Evolutionary conservation across 2,888 invertebrate species (phyloP), one percentile per base, ranked within the genome.

Genomic region (Germaria angustata): DNA sequence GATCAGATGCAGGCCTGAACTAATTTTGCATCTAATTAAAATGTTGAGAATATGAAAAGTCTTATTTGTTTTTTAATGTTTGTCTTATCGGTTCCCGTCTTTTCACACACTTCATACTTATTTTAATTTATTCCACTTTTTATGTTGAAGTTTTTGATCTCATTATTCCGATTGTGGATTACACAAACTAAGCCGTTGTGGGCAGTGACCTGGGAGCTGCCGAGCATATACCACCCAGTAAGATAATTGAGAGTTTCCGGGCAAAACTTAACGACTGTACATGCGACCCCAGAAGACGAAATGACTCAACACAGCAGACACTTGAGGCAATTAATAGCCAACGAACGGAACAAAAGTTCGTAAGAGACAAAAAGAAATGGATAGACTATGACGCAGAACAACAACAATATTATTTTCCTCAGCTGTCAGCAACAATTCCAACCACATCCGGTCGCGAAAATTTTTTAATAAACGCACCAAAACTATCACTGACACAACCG

Each of bases 191-290:
- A 53, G 94, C 95, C 81, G 93, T 95, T 11, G 92, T 94, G 87
- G 96, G 96, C 5, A 0, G 91, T 96, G 84, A 96, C 96, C 6
- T 96, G 94, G 93, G 94, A 95, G 87, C 89, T 96, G 69, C 96
- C 96, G 0, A 94, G 95, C 84, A 94, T 94, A 94, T 94, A 83
- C 94, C 92, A 15, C 87, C 91, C 36, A 90, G 90, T 78, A 89
- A 91, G 82, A 85, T 90, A 79, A 84, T 90, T 78, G 87, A 89
- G 59, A 87, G 89, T 81, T 86, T 90, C 77, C 86, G 87, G 20
- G 86, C 88, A 15, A 88, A 88, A 82, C 84, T 91, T 15, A 87
- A 88, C 65, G 89, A 89, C 39, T 90, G 90, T 34, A 88, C 89
- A 28, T 84, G 88, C 51, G 87, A 87, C 69, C 84, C 87, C 9